A percentile compares a stretch with the other conserved stretches of the same genome.
Conservation (phyloP, 2,113 vertebrate genomes). For the Bothrops jararaca region DNA sequence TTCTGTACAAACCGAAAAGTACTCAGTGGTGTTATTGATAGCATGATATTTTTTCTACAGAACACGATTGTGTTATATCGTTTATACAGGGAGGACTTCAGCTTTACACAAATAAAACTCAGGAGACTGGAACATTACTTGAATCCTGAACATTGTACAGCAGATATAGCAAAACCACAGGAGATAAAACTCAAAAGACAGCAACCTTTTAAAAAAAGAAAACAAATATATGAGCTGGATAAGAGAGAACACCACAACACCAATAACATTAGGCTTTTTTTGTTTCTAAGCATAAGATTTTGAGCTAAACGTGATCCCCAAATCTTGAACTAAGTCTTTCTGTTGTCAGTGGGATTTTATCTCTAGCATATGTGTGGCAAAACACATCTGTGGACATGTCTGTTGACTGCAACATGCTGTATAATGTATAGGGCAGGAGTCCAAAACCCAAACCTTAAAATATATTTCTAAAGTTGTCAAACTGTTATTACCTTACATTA, state of each 20-base stretch:
- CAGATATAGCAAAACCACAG: background rate
- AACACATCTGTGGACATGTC: background rate
- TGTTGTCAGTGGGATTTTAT: background rate
- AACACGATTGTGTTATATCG: conserved; percentile 1
- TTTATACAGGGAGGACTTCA: background rate
- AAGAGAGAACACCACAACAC: background rate
- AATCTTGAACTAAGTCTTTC: background rate
- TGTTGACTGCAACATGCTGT: background rate
- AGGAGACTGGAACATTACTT: background rate
- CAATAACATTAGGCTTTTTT: background rate
- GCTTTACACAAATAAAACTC: background rate
- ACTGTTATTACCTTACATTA: background rate
- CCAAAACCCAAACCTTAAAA: conserved; percentile 7
- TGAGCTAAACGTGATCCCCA: background rate
- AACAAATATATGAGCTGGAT: background rate
- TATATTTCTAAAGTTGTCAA: background rate
- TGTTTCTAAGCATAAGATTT: conserved; percentile 11
- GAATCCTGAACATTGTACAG: background rate
- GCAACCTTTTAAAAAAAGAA: background rate
- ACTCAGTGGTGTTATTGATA: background rate
- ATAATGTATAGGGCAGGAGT: fast-evolving
- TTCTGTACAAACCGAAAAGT: background rate
- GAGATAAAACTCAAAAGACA: conserved; percentile 12
- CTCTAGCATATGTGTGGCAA: background rate
- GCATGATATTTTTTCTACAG: background rate